These are phyloP conservation scores for Nasonia giraulti DNA, from an alignment of 1,140 invertebrate genomes.

Conservation along the genomic window DNA sequence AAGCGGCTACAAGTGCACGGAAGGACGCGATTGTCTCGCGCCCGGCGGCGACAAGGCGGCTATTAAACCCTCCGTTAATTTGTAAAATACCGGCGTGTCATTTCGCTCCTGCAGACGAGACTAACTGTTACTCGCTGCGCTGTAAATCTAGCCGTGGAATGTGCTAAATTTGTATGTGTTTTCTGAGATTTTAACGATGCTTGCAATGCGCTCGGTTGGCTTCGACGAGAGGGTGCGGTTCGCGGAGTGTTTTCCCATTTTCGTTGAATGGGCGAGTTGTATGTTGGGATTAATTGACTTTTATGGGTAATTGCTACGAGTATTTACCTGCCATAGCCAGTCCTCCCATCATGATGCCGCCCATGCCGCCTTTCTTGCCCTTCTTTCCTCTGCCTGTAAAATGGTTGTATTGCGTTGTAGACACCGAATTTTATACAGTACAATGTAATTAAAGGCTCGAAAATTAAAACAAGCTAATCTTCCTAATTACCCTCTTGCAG, in stretches of 20 bases:
- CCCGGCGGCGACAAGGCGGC: not conserved
- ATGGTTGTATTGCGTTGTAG: not conserved
- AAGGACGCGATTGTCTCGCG: not conserved
- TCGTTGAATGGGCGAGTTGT: no score
- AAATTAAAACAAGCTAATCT: not conserved
- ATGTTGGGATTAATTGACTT: not conserved
- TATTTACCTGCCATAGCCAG: slow-evolving; percentile 77
- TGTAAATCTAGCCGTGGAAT: not conserved
- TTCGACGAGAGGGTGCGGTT: not conserved
- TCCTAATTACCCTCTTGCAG: slow-evolving; percentile 61
- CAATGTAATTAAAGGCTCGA: no score
- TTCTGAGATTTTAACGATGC: not conserved
- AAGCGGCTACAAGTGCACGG: not conserved
- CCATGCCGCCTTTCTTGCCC: slow-evolving; percentile 71
- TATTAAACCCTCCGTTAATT: slow-evolving; percentile 1
- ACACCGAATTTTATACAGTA: not conserved
- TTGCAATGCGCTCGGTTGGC: not conserved
- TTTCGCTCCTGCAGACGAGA: not conserved
- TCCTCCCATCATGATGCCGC: slow-evolving; percentile 78
- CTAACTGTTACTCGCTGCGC: not conserved
- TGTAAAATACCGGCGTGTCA: not conserved
- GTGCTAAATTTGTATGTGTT: not conserved
- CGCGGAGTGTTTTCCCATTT: no score
- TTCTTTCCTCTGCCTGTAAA: slow-evolving; percentile 71
- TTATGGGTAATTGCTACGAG: no score